A percentile compares a stretch with the other conserved stretches of the same genome.
Conservation (phyloP, 1,140 invertebrate species). For the Agrypnia vestita region DNA sequence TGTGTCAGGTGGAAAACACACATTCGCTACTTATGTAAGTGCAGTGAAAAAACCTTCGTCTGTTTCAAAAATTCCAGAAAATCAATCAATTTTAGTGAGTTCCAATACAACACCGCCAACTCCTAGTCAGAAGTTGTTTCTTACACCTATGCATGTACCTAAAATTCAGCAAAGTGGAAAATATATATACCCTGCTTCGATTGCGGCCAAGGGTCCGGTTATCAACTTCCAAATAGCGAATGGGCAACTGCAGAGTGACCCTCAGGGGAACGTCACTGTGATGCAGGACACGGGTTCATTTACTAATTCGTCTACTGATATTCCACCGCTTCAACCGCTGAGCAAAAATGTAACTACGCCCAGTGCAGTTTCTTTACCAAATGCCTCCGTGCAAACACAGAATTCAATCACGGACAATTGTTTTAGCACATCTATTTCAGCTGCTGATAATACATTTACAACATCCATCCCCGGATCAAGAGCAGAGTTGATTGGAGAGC, state of each 20-base stretch:
- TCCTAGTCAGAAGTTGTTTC: constrained; percentile 69
- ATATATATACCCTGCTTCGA: constrained; percentile 66
- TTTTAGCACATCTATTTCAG: neutral
- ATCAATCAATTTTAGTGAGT: constrained; percentile 69
- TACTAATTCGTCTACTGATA: constrained; percentile 62
- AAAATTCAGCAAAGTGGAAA: constrained; percentile 70
- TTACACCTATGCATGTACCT: constrained; percentile 70
- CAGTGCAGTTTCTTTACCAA: neutral
- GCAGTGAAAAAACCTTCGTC: constrained; percentile 66
- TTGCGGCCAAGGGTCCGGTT: constrained; percentile 70
- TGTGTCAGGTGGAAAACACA: constrained; percentile 65
- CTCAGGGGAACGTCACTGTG: constrained; percentile 71
- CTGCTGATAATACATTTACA: constrained; percentile 65
- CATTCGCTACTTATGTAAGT: constrained; percentile 66
- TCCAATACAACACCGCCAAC: constrained; percentile 63
- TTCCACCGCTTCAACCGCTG: constrained; percentile 68
- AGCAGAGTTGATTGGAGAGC: constrained; percentile 70
- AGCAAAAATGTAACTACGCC: constrained; percentile 60
- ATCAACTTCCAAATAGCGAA: constrained; percentile 73
- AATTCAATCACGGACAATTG: constrained; percentile 2
- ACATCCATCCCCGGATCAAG: constrained; percentile 69
- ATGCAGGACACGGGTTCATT: constrained; percentile 67
- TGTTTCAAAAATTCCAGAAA: constrained; percentile 65
- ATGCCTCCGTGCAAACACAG: neutral
- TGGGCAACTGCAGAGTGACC: constrained; percentile 72